Base-by-base conservation (phyloP, 2,797 vertebrate species). In the Poeciliopsis turneri region DNA sequence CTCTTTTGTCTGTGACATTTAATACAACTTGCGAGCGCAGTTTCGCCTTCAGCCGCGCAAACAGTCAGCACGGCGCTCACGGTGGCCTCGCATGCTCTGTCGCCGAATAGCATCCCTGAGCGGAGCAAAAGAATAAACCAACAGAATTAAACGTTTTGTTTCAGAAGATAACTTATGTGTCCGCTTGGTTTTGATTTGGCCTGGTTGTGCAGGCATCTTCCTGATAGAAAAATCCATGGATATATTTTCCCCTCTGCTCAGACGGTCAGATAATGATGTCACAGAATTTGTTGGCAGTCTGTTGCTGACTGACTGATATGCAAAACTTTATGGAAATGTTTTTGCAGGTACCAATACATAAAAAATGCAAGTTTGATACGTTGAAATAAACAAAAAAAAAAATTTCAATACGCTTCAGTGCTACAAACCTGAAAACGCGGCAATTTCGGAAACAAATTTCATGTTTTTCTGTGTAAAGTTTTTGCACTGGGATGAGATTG, bases 1-100 rank as follows among this genome's bases (percentile, higher is more conserved):
- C 28, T 91, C 85, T 86, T 88, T 70, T 87, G 86, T 91, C 72
- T 73, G 77, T 84, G 87, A 86, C 84, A 88, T 89, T 90, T 61
- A 87, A 86, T 85, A 72, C 57, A 51, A 86, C 76, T 51, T 80
- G 72, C 73, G 77, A 86, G 75, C 80, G 68, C 71, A 78, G 45
- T 75, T 74, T 84, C 59, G 55, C 72, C 66, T 71, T 66, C 57
- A 80, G 51, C 20, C 43, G 70, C n/a, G 5, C 74, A 49, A 77
- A 16, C 66, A 39, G 25, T 20, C 51, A 45, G 66, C 30, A 73
- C 78, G 64, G 59, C 30, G 49, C 8, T 51, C 20, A 51, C 20
- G 49, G 6, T 18, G 78, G 45, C 76, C 59, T 72, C 45, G 12
- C 33, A 55, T 43, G 39, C 73, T 49, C 70, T 72, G 73, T 71